Evolutionary conservation across 2,888 invertebrate species (phyloP).

Genomic region (Caprella mutica): DNA sequence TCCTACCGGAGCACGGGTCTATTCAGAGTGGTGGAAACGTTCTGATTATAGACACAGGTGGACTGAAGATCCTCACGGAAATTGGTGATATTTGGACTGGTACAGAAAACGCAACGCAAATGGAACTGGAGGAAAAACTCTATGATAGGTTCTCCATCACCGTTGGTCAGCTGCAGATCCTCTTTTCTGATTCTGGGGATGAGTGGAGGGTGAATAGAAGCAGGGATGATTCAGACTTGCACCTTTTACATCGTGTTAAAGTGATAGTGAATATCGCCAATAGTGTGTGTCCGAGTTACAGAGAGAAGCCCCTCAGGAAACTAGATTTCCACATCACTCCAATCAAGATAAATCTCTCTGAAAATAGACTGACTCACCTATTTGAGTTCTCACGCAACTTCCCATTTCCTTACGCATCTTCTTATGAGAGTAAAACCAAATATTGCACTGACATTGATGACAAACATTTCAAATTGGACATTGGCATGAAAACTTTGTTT

Average conservation of each 20-base stretch:
- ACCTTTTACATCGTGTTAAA: conserved; percentile 58
- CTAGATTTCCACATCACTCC: conserved; percentile 30
- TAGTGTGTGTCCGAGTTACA: conserved; percentile 59
- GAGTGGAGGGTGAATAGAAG: conserved; percentile 62
- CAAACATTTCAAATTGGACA: too few species aligned
- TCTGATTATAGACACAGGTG: conserved; percentile 60
- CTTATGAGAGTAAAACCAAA: too few species aligned
- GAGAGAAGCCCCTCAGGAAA: conserved; percentile 48
- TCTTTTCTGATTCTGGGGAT: conserved; percentile 53
- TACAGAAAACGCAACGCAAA: conserved; percentile 63
- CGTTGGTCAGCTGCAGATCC: conserved; percentile 56
- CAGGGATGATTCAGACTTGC: conserved; percentile 59
- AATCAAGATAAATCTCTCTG: conserved; percentile 28
- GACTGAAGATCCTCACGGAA: conserved; percentile 57
- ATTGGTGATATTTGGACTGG: conserved; percentile 54
- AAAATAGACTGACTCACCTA: conserved; percentile 25
- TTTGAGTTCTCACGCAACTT: conserved; percentile 28
- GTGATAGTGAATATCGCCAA: conserved; percentile 58
- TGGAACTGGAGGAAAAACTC: conserved; percentile 66
- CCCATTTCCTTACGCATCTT: conserved; percentile 12
- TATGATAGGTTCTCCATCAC: conserved; percentile 64
- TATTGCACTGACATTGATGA: too few species aligned
- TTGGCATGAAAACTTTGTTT: conserved; percentile 6
- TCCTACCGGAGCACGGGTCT: conserved; percentile 63
- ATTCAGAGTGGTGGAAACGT: conserved; percentile 50